Conservation (phyloP, 2,888 invertebrate genomes). For the Odontocerum albicorne region DNA sequence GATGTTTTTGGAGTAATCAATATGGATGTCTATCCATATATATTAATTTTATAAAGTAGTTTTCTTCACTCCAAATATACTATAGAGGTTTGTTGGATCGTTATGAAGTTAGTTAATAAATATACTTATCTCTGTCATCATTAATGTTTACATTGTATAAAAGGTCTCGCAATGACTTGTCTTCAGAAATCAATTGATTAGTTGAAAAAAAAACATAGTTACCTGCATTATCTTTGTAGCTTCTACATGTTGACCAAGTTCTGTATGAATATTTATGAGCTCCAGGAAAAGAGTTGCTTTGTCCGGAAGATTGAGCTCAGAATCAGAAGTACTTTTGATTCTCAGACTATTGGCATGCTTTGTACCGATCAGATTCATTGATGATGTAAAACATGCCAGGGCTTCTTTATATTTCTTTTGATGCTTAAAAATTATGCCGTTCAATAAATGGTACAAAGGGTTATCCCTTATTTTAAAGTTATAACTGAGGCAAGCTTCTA, state of each 20-base stretch:
- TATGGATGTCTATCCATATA: too few relatives aligned
- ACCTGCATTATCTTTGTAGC: slow-evolving; percentile 81
- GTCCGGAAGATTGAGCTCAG: slow-evolving; percentile 67
- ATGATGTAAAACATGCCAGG: slow-evolving; percentile 72
- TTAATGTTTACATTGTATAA: too few relatives aligned
- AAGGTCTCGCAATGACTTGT: too few relatives aligned
- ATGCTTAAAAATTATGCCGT: slow-evolving; percentile 80
- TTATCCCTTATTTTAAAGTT: slow-evolving; percentile 92
- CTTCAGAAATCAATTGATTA: too few relatives aligned
- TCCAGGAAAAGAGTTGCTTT: slow-evolving; percentile 87
- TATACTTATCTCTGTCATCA: too few relatives aligned
- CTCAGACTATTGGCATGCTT: slow-evolving; percentile 48
- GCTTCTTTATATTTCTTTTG: slow-evolving; percentile 71
- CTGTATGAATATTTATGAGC: slow-evolving; percentile 75
- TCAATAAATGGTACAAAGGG: slow-evolving; percentile 86
- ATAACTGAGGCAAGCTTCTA: slow-evolving; percentile 89
- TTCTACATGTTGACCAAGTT: slow-evolving; percentile 72
- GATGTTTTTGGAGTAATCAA: too few relatives aligned
- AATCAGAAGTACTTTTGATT: slow-evolving; percentile 43
- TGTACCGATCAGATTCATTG: slow-evolving; percentile 67
- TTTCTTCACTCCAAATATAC: too few relatives aligned
- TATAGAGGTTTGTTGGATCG: too few relatives aligned
- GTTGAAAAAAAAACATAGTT: too few relatives aligned
- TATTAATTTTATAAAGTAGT: too few relatives aligned
- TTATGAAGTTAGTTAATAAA: too few relatives aligned